Conservation (phyloP, 2,888 invertebrate genomes). For the Siphlonurus alternatus region DNA sequence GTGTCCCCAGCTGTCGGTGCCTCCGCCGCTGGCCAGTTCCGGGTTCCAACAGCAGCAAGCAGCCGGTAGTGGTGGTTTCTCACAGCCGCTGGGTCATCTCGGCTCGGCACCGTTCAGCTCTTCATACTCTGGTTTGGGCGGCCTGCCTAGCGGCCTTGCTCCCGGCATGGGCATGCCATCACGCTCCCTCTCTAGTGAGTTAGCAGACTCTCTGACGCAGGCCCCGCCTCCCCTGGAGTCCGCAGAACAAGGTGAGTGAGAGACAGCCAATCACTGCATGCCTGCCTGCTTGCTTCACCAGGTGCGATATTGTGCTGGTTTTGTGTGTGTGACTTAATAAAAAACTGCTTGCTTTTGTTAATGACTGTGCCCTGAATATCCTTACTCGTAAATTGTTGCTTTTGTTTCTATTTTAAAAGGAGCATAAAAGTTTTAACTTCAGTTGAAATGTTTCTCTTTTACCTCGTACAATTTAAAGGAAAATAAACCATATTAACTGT, state of each 20-base stretch:
- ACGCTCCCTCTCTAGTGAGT: not conserved
- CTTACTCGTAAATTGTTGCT: too few species aligned
- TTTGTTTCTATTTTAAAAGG: too few species aligned
- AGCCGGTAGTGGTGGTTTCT: conserved; percentile 13
- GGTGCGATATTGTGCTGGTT: too few species aligned
- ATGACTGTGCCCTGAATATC: too few species aligned
- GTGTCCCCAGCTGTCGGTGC: conserved; percentile 55
- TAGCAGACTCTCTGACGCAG: not conserved
- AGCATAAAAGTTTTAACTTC: too few species aligned
- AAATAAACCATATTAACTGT: too few species aligned
- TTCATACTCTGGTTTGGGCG: conserved; percentile 25
- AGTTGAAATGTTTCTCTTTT: too few species aligned
- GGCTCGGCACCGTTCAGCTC: not conserved
- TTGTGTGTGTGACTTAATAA: too few species aligned
- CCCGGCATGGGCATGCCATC: conserved; percentile 25
- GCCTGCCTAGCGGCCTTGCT: conserved; percentile 26
- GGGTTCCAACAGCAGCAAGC: conserved; percentile 29
- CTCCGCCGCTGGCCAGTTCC: conserved; percentile 46
- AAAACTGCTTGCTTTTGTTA: too few species aligned
- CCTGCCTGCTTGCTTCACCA: not conserved
- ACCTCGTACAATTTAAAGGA: too few species aligned
- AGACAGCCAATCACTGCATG: conserved; percentile 9
- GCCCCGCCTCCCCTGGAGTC: conserved; percentile 27
- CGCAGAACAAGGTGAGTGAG: conserved; percentile 29
- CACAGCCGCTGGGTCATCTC: conserved; percentile 12